Evolutionary conservation across 1,140 invertebrate species (phyloP).

Genomic region (Lucilia sericata): DNA sequence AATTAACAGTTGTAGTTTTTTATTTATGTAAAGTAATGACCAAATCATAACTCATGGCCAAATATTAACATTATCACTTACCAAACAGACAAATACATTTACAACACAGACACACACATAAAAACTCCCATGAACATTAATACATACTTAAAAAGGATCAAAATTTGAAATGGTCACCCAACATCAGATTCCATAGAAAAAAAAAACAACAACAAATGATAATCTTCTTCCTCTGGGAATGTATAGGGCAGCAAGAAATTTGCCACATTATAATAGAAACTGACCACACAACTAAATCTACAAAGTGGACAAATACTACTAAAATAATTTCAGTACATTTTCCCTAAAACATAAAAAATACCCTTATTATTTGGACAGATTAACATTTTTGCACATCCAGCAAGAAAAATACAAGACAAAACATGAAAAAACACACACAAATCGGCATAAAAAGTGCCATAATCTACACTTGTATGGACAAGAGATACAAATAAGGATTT

Average conservation of each 20-base stretch:
- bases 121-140: background rate
- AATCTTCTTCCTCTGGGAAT: background rate
- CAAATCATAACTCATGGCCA: constrained; percentile 39
- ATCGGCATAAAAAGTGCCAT: constrained; percentile 16
- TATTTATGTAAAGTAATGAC: constrained; percentile 18
- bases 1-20: constrained; percentile 11
- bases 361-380: constrained; percentile 35
- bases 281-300: constrained; percentile 14
- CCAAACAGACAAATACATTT: constrained; percentile 22
- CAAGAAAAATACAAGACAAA: constrained; percentile 25
- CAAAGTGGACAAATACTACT: constrained; percentile 23
- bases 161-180: constrained; percentile 8
- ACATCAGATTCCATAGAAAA: background rate
- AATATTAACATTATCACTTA: constrained; percentile 39
- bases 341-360: background rate
- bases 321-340: background rate
- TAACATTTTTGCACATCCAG: constrained; percentile 43
- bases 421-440: background rate
- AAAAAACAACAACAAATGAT: background rate
- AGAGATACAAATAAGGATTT: constrained; percentile 40
- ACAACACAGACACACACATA: background rate
- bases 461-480: constrained; percentile 3
- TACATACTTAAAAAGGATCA: background rate
- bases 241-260: background rate
- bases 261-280: constrained; percentile 38